Evolutionary conservation across 2,113 vertebrate genomes (phyloP).

Genomic region (Phyllopteryx taeniolatus): DNA sequence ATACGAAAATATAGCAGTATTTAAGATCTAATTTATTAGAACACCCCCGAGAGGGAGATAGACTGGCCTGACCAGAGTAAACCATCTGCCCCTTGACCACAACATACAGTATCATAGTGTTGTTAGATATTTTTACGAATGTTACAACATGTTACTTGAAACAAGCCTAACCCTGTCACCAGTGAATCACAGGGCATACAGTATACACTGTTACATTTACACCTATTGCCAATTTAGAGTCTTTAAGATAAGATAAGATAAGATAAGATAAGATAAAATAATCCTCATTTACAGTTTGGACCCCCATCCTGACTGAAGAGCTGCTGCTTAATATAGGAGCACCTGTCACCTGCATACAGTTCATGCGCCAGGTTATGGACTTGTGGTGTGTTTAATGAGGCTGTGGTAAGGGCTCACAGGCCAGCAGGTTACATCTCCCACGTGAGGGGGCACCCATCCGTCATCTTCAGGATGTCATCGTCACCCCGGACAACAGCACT

Average conservation of each 20-base stretch:
- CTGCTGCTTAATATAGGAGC: constrained; percentile 62
- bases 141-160: not conserved
- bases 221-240: too few relatives aligned
- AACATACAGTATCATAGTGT: not conserved
- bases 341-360: constrained; percentile 44
- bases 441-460: constrained; percentile 59
- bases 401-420: constrained; percentile 51
- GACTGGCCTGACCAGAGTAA: not conserved
- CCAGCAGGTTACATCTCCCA: constrained; percentile 54
- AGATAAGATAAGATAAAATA: too few relatives aligned
- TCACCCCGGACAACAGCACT: constrained; percentile 56
- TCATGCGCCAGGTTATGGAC: constrained; percentile 56
- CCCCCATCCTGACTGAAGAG: not conserved
- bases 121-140: not conserved
- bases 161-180: not conserved
- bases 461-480: constrained; percentile 73
- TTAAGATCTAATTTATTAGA: constrained; percentile 13
- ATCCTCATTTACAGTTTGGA: not conserved
- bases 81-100: not conserved
- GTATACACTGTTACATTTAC: too few relatives aligned
- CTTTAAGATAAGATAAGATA: too few relatives aligned
- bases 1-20: constrained; percentile 15
- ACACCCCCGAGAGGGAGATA: constrained; percentile 14
- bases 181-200: not conserved
- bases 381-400: constrained; percentile 68